Percentiles rank a stretch among this genome's conserved stretches.
Evolutionary conservation across 2,113 vertebrate genomes (phyloP).

Genomic region (Macroglossus sobrinus): DNA sequence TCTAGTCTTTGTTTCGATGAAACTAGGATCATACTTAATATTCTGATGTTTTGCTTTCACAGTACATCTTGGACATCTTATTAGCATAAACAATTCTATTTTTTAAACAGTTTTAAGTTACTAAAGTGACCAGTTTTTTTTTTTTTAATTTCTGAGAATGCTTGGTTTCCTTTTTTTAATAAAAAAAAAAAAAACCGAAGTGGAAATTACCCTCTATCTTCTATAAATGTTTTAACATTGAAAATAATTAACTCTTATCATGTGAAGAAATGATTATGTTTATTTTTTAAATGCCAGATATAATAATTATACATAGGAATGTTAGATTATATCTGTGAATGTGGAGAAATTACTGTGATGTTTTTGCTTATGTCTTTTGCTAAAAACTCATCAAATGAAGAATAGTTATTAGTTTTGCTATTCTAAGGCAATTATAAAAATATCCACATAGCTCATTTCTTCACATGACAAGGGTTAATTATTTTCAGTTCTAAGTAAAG

Average conservation of each 20-base stretch:
- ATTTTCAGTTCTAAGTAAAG: neutral
- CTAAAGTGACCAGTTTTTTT: neutral
- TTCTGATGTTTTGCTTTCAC: neutral
- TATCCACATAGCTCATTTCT: neutral
- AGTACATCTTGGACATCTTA: neutral
- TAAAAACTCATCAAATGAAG: conserved; percentile 16
- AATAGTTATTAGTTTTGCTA: neutral
- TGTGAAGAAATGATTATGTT: neutral
- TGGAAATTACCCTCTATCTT: neutral
- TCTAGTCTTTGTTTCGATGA: neutral
- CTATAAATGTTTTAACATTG: neutral
- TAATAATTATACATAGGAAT: neutral
- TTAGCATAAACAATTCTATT: neutral
- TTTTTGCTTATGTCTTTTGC: neutral
- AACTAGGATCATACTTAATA: neutral
- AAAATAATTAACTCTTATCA: neutral
- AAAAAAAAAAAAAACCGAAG: neutral
- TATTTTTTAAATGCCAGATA: neutral
- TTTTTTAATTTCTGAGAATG: neutral
- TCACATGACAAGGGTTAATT: neutral
- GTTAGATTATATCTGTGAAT: neutral
- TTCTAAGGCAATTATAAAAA: conserved; percentile 11
- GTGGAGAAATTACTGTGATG: neutral
- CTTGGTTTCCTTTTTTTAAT: neutral
- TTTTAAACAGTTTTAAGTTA: neutral